phyloP scores from a whole-genome alignment of 1,140 invertebrate species.

The Arctopsyche grandis region DNA sequence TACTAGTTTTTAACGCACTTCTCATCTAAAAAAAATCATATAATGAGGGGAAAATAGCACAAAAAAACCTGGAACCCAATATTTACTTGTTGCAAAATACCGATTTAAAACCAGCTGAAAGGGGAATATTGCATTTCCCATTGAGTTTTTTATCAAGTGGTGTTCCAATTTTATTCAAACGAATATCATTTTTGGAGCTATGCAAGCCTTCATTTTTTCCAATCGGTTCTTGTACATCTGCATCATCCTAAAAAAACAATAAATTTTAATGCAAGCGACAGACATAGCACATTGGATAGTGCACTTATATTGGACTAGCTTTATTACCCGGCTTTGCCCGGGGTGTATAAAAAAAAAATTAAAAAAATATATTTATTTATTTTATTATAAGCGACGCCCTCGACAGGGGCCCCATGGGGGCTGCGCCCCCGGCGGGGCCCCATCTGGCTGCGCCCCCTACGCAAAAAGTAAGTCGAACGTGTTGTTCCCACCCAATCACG shows the following conservation, averaged over 20 bases:
- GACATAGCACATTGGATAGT: too few species aligned
- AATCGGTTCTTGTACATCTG: not conserved
- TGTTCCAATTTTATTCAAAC: too few species aligned
- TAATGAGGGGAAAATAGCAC: not conserved
- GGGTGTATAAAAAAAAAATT: too few species aligned
- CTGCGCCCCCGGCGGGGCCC: too few species aligned
- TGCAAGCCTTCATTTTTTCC: not conserved
- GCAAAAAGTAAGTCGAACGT: too few species aligned
- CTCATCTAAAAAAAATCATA: not conserved
- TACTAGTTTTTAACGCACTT: not conserved
- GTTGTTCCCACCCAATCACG: too few species aligned
- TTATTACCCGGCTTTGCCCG: too few species aligned
- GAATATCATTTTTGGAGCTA: not conserved
- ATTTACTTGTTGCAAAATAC: not conserved
- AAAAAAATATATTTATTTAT: too few species aligned
- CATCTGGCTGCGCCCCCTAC: too few species aligned
- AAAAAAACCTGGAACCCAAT: not conserved
- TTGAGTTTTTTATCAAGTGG: not conserved
- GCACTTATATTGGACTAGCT: too few species aligned
- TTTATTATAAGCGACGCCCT: too few species aligned
- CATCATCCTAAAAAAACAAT: not conserved
- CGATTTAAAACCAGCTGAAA: not conserved
- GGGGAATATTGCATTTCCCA: not conserved
- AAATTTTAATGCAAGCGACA: conserved; percentile 40
- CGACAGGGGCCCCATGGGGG: too few species aligned